Conservation (phyloP, 2,888 invertebrate species). For the Trissoscelio sp. region DNA sequence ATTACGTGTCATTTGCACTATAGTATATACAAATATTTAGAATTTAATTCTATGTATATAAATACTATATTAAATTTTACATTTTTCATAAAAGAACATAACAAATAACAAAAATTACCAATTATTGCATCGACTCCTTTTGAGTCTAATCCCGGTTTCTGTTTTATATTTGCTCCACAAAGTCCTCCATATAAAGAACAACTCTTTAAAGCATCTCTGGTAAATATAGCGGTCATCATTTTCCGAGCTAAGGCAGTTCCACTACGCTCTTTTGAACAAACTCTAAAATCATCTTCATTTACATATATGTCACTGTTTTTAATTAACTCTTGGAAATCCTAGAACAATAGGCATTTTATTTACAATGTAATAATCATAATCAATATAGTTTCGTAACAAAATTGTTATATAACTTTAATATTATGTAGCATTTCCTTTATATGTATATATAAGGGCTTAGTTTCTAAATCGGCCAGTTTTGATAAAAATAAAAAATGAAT, state of each 20-base stretch:
- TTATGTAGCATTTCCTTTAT: neutral
- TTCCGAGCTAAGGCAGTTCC: conserved; percentile 20
- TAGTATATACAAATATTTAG: too few relatives aligned
- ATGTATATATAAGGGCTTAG: neutral
- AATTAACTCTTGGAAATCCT: conserved; percentile 21
- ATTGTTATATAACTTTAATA: neutral
- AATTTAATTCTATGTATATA: too few relatives aligned
- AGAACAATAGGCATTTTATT: too few relatives aligned
- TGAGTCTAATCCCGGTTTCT: conserved; percentile 16
- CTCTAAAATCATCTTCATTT: conserved; percentile 22
- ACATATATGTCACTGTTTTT: conserved; percentile 22
- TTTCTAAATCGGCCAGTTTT: too few relatives aligned
- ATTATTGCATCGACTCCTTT: conserved; percentile 28
- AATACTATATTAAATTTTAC: neutral
- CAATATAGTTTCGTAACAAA: too few relatives aligned
- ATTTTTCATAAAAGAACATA: neutral
- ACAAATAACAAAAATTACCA: conserved; percentile 8
- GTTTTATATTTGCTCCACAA: conserved; percentile 11
- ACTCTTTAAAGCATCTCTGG: conserved; percentile 9
- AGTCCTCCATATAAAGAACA: conserved; percentile 18
- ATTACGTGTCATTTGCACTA: too few relatives aligned
- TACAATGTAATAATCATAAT: too few relatives aligned
- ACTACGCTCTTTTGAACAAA: conserved; percentile 7
- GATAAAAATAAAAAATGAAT: too few relatives aligned
- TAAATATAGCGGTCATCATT: conserved; percentile 29